Evolutionary conservation across 2,113 vertebrate genomes (phyloP).

Genomic region (Martes martes): DNA sequence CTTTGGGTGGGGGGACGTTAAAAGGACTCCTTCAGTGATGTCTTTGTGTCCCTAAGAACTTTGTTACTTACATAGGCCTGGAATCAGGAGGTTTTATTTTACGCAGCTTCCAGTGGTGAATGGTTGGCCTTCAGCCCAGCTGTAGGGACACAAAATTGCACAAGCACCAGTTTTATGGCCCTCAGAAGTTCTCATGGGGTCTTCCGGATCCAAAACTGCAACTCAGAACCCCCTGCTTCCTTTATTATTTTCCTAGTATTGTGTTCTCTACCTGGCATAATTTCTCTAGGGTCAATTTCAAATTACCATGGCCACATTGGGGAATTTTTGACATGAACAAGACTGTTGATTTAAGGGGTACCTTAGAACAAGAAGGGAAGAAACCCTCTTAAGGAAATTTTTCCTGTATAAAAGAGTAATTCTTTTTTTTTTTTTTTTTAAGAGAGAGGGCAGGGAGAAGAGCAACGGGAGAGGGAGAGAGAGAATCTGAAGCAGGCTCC

Average conservation of each 20-base stretch:
- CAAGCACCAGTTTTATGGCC: not conserved
- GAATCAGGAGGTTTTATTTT: not conserved
- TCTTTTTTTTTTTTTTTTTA: not conserved
- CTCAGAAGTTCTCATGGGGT: not conserved
- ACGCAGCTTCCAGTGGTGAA: not conserved
- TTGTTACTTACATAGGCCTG: not conserved
- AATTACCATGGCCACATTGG: not conserved
- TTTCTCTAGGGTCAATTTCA: not conserved
- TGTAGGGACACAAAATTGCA: not conserved
- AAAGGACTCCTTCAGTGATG: not conserved
- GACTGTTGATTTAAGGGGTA: not conserved
- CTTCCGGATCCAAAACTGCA: not conserved
- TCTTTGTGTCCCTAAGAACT: not conserved
- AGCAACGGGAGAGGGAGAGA: too few species aligned
- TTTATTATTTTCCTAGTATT: not conserved
- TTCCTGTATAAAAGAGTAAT: not conserved
- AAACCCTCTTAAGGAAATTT: not conserved
- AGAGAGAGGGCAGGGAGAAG: too few species aligned
- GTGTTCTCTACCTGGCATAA: not conserved
- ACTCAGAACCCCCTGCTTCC: not conserved
- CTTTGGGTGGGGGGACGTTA: not conserved
- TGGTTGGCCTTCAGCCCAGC: not conserved
- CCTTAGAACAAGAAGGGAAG: not conserved
- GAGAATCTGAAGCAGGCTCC: too few species aligned
- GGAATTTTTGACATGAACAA: slow-evolving; percentile 10